Evolutionary conservation across 2,888 invertebrate genomes (phyloP), one percentile per base, ranked within the genome.

Genomic region (Eupithecia inturbata): DNA sequence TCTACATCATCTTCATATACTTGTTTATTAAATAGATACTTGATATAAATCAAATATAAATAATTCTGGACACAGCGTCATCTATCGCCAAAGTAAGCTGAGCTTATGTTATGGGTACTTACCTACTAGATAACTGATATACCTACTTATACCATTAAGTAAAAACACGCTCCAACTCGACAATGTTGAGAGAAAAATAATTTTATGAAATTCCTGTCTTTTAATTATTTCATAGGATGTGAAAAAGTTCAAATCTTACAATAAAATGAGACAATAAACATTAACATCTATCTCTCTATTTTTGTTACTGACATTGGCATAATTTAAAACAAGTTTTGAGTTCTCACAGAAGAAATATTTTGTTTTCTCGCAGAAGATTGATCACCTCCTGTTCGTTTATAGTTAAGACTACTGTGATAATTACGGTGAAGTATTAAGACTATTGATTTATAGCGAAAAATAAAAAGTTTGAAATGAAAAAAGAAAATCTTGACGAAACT

Each of bases 241-340:
- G 60, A 57, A 72, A 75, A 49, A 76, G 75, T 76, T 76, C 69
- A 77, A 72, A 41, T 39, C 45, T 45, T 49, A 73, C 62, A 77
- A 71, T 70, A 77, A 70, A 67, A 31, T 33, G 28, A 53, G 36
- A 75, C 67, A 72, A 75, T 70, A 70, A 76, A 70, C 68, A 60
- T 28, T 72, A 82, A 68, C 78, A 78, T 81, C 77, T 80, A 79
- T 85, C 82, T 78, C 74, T 80, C 82, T 85, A 83, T 86, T 82
- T 81, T 80, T 80, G 82, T 82, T 49, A 73, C 77, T 84, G 87
- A 88, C 88, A 88, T 88, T 88, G 89, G 86, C 88, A 84, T 83
- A 89, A 78, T 85, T 88, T 85, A 83, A 80, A 85, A 83, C 82
- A 84, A 84, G 82, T 81, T 82, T 83, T 81, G 82, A 83, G 85